Evolutionary conservation across 2,113 vertebrate species (phyloP).

Genomic region (Uria aalge): DNA sequence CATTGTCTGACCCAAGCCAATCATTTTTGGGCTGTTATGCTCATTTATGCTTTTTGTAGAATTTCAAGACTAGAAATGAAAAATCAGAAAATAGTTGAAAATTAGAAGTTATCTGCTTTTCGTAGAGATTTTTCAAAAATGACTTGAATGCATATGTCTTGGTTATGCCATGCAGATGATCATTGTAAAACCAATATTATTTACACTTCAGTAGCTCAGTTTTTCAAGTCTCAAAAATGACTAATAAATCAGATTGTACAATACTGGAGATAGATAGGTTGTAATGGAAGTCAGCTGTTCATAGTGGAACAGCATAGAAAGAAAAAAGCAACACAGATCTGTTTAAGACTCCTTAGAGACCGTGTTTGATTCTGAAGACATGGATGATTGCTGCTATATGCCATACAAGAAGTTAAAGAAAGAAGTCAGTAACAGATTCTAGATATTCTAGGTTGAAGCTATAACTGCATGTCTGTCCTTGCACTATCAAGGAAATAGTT

Average conservation of each 20-base stretch:
- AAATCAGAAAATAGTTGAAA: neutral
- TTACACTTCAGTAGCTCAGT: neutral
- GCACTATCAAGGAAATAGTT: neutral
- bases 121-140: neutral
- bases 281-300: neutral
- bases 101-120: neutral
- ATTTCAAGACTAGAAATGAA: neutral
- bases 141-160: neutral
- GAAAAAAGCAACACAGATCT: neutral
- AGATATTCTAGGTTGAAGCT: neutral
- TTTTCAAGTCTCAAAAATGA: neutral
- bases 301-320: neutral
- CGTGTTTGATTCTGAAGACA: neutral
- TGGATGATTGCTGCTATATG: neutral
- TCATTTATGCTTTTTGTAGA: neutral
- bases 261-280: neutral
- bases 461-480: neutral
- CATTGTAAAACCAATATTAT: neutral
- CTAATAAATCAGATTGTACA: neutral
- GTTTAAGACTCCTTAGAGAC: neutral
- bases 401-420: neutral
- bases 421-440: neutral
- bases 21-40: neutral
- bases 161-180: neutral
- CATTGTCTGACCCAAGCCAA: neutral